phyloP scores from a whole-genome alignment of 2,113 vertebrate genomes.

The Rhagologus leucostigma region DNA sequence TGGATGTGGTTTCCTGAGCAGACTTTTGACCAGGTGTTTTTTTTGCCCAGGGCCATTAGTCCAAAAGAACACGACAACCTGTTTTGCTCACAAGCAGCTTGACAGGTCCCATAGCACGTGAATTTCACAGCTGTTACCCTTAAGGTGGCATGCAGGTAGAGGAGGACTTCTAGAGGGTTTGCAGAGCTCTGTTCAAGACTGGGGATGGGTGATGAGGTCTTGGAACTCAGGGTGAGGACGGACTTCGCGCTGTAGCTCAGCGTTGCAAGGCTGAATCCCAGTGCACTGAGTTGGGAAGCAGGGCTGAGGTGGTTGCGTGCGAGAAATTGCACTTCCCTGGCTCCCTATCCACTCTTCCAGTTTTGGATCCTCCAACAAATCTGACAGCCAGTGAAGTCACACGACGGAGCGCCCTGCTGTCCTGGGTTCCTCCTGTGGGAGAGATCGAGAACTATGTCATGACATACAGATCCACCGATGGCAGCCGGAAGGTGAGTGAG shows the following conservation, averaged over 20 bases:
- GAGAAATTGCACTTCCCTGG: background rate
- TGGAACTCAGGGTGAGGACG: background rate
- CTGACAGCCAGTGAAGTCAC: slow-evolving; percentile 92
- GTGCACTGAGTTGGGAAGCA: background rate
- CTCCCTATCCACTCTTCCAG: slow-evolving; percentile 60
- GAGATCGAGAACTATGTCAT: slow-evolving; percentile 95
- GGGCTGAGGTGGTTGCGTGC: background rate
- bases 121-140: background rate
- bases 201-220: background rate
- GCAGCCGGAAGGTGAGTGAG: slow-evolving; percentile 87
- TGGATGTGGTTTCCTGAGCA: background rate
- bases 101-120: background rate
- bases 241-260: background rate
- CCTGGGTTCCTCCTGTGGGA: slow-evolving; percentile 89
- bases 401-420: slow-evolving; percentile 88
- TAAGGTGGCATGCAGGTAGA: background rate
- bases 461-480: slow-evolving; percentile 85
- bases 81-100: background rate
- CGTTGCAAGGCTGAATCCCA: background rate
- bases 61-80: background rate
- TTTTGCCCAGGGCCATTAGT: background rate
- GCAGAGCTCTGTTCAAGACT: background rate
- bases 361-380: slow-evolving; percentile 90
- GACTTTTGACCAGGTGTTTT: background rate
- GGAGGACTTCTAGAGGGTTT: background rate